Evolutionary conservation across 1,140 invertebrate species (phyloP).

Genomic region (Drosophila sucinea): DNA sequence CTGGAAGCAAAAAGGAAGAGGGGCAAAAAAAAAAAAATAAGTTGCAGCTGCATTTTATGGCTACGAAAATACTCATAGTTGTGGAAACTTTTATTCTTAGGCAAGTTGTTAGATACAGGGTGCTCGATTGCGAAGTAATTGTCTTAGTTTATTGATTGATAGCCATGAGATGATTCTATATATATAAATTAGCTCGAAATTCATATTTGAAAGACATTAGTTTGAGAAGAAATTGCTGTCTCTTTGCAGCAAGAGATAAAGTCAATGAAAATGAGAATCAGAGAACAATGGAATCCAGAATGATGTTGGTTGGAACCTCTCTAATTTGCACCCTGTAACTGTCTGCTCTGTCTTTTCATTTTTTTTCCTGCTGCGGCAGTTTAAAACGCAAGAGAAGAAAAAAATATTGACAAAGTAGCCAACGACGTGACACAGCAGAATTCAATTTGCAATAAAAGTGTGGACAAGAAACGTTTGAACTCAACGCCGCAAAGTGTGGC

Average conservation of each 20-base stretch:
- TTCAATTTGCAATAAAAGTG: conserved; percentile 77
- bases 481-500: conserved; percentile 2
- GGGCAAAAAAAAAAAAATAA: conserved; percentile 28
- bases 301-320: background rate
- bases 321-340: conserved; percentile 46
- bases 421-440: conserved; percentile 68
- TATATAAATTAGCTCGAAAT: too few relatives aligned
- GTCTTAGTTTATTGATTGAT: background rate
- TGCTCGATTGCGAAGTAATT: conserved; percentile 3
- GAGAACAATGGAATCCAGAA: too few relatives aligned
- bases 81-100: conserved; percentile 40
- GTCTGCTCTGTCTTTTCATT: conserved; percentile 1
- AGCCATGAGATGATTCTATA: background rate
- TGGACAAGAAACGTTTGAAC: conserved; percentile 37
- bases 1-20: conserved; percentile 18
- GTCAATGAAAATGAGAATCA: too few relatives aligned
- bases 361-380: conserved; percentile 48
- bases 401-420: conserved; percentile 72
- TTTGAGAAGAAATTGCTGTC: too few relatives aligned
- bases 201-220: too few relatives aligned
- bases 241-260: too few relatives aligned
- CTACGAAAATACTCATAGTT: conserved; percentile 51
- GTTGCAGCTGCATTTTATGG: conserved; percentile 76
- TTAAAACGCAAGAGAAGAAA: conserved; percentile 35
- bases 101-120: conserved; percentile 37